Evolutionary conservation across 2,888 invertebrate species (phyloP), one percentile per base, ranked within the genome.

Genomic region (Morpho helenor): DNA sequence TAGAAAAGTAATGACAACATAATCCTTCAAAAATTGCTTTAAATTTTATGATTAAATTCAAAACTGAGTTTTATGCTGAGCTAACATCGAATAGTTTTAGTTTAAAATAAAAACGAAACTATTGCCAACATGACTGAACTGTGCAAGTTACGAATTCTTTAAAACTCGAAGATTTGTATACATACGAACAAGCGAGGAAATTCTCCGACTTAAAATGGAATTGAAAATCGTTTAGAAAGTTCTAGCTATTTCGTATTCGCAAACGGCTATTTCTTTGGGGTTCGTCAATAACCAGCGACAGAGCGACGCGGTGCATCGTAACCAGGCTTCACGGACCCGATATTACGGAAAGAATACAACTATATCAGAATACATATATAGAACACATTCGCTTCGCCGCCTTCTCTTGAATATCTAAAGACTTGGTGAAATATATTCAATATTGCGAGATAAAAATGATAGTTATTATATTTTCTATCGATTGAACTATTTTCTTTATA

Each of bases 201-300:
- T 64, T 64, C 55, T 43, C 45, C 39, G 59, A 64, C 57, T 59
- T 57, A 45, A 59, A 61, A 62, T 59, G 64, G 57, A 66, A 59
- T 62, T 58, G 60, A 61, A 59, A 62, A 58, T 62, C 42, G 54
- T 54, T 54, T 57, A 49, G 50, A 54, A 62, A 57, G 52, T 58
- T 56, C 53, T 42, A 61, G 58, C 63, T 60, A 69, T 66, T 71
- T 62, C 62, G 67, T 66, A 70, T 74, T 70, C 65, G 66, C 61
- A 63, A 67, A 64, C 66, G 67, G 66, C 66, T 67, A 69, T 71
- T 72, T 70, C 67, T 71, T 72, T 65, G 64, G 68, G 69, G 68
- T 70, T 72, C 64, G 61, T 67, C 64, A 65, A 71, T 68, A 72
- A 48, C 65, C 53, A 58, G 59, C 56, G 31, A 48, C 58, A 53